phyloP scores from a whole-genome alignment of 1,140 invertebrate genomes.

The Eumeta japonica region DNA sequence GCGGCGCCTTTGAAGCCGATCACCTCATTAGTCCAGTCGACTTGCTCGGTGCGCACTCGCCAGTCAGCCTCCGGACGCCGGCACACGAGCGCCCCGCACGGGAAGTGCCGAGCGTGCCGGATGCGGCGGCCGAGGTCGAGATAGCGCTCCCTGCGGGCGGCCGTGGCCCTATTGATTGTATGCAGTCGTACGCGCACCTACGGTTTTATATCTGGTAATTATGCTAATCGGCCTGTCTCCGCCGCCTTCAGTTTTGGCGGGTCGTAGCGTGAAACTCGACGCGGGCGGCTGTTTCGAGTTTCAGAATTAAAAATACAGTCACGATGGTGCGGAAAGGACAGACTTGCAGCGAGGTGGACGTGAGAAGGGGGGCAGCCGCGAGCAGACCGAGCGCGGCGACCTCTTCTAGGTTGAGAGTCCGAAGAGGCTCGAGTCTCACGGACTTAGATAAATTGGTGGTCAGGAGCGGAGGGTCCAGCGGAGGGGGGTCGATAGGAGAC shows the following conservation, averaged over 20 bases:
- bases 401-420: constrained; percentile 55
- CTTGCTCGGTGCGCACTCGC: constrained; percentile 33
- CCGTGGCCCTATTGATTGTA: constrained; percentile 47
- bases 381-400: constrained; percentile 18
- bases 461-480: constrained; percentile 54
- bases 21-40: constrained; percentile 48
- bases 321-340: constrained; percentile 43
- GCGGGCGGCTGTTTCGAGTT: no score
- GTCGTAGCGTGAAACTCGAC: no score
- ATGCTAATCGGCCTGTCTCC: no score
- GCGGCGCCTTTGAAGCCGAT: constrained; percentile 45
- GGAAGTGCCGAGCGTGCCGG: constrained; percentile 40
- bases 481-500: constrained; percentile 71
- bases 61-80: no score
- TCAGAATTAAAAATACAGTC: no score
- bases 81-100: no score
- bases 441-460: constrained; percentile 65
- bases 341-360: constrained; percentile 45
- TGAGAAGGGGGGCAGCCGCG: constrained; percentile 31
- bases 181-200: constrained; percentile 26
- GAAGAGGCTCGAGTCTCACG: constrained; percentile 70
- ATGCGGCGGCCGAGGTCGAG: constrained; percentile 34
- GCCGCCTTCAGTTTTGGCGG: no score
- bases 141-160: constrained; percentile 47
- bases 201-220: no score